Conservation (phyloP, 2,888 invertebrate species). For the Apantesis nais region DNA sequence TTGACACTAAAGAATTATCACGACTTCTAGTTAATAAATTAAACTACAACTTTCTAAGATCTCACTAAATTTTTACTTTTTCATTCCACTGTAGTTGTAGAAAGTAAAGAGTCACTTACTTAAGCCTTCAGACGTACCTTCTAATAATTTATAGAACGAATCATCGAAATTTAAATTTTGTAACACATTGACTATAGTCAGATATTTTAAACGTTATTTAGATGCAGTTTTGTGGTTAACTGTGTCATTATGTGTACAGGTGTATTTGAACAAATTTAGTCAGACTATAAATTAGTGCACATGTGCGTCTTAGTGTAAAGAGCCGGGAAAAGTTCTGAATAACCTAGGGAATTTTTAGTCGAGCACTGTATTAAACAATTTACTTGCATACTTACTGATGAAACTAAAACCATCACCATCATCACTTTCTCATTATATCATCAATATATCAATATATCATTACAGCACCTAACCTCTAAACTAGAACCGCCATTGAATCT, state of each 20-base stretch:
- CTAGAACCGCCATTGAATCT: too few relatives aligned
- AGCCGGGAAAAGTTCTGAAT: background rate
- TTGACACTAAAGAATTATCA: background rate
- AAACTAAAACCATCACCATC: too few relatives aligned
- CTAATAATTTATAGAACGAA: background rate
- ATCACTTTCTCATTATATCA: too few relatives aligned
- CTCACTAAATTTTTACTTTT: background rate
- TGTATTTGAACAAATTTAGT: constrained; percentile 34
- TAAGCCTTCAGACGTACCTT: background rate
- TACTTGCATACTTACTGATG: background rate
- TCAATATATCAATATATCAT: too few relatives aligned
- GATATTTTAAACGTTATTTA: constrained; percentile 15
- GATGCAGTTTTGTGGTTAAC: constrained; percentile 34
- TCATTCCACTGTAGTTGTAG: background rate
- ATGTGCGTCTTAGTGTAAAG: constrained; percentile 26
- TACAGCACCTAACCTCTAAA: too few relatives aligned
- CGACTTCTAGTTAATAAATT: too few relatives aligned
- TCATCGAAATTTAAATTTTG: background rate
- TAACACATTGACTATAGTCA: constrained; percentile 6
- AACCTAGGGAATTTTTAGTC: background rate
- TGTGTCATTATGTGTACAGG: constrained; percentile 47
- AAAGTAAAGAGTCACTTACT: background rate
- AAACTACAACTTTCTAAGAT: background rate
- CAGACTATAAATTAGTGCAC: constrained; percentile 31
- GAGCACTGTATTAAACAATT: background rate